phyloP scores from a whole-genome alignment of 2,888 invertebrate species.

The Lypha dubia region DNA sequence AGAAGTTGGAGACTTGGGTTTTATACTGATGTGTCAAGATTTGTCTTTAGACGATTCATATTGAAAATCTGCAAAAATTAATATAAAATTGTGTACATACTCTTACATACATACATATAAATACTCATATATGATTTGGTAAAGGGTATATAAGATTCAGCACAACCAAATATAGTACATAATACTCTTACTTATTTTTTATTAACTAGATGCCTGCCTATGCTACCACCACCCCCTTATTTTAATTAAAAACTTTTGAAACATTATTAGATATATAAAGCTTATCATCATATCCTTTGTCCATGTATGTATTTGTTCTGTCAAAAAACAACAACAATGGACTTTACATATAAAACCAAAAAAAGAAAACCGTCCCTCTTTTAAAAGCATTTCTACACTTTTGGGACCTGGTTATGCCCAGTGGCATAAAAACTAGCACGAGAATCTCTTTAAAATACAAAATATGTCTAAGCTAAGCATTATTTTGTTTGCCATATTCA shows the following conservation, averaged over 20 bases:
- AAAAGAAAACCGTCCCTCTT: background rate
- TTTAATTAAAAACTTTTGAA: background rate
- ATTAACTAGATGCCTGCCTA: too few species aligned
- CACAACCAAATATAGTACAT: too few species aligned
- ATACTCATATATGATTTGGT: too few species aligned
- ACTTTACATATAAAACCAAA: background rate
- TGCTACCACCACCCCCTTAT: background rate
- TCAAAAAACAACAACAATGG: background rate
- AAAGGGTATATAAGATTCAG: too few species aligned
- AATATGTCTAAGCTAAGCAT: background rate
- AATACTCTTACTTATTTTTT: too few species aligned
- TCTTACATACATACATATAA: too few species aligned
- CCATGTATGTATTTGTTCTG: background rate
- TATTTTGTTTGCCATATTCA: background rate
- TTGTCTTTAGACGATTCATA: too few species aligned
- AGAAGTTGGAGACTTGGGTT: too few species aligned
- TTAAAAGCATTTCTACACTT: background rate
- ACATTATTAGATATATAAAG: background rate
- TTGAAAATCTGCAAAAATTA: too few species aligned
- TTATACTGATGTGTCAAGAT: too few species aligned
- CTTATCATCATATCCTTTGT: background rate
- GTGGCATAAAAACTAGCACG: background rate
- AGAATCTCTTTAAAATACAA: conserved; percentile 16
- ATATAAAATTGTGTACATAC: too few species aligned
- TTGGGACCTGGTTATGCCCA: background rate